These are phyloP conservation scores for Zaprionus ghesquierei DNA, from an alignment of 1,140 invertebrate genomes.

Conservation along the genomic window DNA sequence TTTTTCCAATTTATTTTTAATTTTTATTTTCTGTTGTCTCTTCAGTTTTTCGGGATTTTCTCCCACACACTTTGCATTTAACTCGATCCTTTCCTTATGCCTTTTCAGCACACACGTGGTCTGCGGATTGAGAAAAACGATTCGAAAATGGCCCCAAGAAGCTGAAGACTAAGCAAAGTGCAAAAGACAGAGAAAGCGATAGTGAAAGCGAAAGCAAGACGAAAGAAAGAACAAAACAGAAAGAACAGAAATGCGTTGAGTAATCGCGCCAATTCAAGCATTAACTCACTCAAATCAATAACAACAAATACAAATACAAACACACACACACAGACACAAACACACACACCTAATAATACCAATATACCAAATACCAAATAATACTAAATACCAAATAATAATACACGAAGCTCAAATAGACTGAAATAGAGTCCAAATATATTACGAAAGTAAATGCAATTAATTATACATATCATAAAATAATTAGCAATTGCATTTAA, in stretches of 20 bases:
- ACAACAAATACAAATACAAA: constrained; percentile 20
- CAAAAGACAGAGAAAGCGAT: constrained; percentile 9
- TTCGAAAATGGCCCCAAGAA: constrained; percentile 19
- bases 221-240: constrained; percentile 5
- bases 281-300: constrained; percentile 5
- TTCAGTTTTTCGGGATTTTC: neutral
- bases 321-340: constrained; percentile 17
- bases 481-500: constrained; percentile 81
- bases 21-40: neutral
- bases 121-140: constrained; percentile 13
- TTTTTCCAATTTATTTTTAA: too few relatives aligned
- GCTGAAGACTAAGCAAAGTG: neutral
- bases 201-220: neutral
- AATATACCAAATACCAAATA: neutral
- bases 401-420: constrained; percentile 81
- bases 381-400: constrained; percentile 40
- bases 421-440: constrained; percentile 82
- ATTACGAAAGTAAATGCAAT: constrained; percentile 61
- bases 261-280: neutral
- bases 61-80: neutral
- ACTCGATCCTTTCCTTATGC: constrained; percentile 9
- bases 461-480: constrained; percentile 78
- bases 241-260: constrained; percentile 1
- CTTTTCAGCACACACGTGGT: constrained; percentile 31
- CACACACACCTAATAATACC: constrained; percentile 6